Percentiles rank a stretch among this genome's conserved stretches.
These are phyloP conservation scores for Sicus ferrugineus DNA, from an alignment of 2,888 invertebrate species.

Conservation along the genomic window DNA sequence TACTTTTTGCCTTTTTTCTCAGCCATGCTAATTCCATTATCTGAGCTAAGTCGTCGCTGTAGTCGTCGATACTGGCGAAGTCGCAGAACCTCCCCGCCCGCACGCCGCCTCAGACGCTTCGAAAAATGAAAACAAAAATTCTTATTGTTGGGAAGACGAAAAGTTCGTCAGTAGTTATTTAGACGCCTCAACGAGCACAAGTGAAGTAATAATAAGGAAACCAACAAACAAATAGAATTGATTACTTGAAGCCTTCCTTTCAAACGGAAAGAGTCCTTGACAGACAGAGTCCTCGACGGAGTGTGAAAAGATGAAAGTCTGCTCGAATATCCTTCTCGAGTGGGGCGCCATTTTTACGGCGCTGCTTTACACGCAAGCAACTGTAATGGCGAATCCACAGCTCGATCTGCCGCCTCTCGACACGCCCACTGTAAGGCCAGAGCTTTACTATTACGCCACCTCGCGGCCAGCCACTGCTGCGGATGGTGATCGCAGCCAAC, in stretches of 20 bases:
- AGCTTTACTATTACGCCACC: slow-evolving; percentile 59
- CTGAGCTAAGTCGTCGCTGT: slow-evolving; percentile 49
- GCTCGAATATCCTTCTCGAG: no score
- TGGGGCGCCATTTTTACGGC: no score
- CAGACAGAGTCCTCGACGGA: no score
- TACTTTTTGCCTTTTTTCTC: slow-evolving; percentile 8
- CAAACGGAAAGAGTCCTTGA: no score
- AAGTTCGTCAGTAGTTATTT: slow-evolving; percentile 57
- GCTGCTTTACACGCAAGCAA: no score
- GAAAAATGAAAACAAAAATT: slow-evolving; percentile 51
- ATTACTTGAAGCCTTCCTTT: neutral
- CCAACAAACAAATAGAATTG: neutral
- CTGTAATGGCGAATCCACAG: slow-evolving; percentile 57
- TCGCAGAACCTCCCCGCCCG: neutral
- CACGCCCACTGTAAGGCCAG: slow-evolving; percentile 50
- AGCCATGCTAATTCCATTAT: slow-evolving; percentile 58
- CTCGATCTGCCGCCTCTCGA: slow-evolving; percentile 69
- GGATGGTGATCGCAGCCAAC: slow-evolving; percentile 59
- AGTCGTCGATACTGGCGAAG: slow-evolving; percentile 31
- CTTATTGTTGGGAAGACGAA: slow-evolving; percentile 49
- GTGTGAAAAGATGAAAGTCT: no score
- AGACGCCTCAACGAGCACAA: slow-evolving; percentile 50
- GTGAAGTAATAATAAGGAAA: neutral
- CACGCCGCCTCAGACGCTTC: slow-evolving; percentile 29
- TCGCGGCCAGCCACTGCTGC: slow-evolving; percentile 50